Conservation (phyloP, 2,797 vertebrate species). For the Muscicapa comitata region DNA sequence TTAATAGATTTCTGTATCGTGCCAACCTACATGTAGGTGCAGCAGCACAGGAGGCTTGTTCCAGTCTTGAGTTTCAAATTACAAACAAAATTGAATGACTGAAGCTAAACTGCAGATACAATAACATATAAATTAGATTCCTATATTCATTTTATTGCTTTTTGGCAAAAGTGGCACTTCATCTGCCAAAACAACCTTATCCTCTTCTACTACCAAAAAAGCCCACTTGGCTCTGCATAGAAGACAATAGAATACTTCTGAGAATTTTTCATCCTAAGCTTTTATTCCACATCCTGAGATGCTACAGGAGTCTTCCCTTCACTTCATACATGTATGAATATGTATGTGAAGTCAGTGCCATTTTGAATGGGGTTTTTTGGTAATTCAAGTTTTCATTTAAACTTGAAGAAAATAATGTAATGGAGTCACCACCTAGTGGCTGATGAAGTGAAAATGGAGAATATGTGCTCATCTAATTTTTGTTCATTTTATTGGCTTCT, state of each 20-base stretch:
- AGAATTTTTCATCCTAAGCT: neutral
- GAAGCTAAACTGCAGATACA: neutral
- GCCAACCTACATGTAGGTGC: neutral
- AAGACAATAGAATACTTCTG: neutral
- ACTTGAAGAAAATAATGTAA: neutral
- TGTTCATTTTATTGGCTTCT: neutral
- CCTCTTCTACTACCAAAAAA: neutral
- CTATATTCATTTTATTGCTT: neutral
- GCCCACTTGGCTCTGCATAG: neutral
- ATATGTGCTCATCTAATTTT: rapidly evolving
- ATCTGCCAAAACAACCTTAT: neutral
- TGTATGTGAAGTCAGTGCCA: neutral
- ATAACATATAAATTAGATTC: neutral
- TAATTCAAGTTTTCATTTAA: neutral
- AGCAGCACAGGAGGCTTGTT: neutral
- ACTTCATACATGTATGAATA: rapidly evolving
- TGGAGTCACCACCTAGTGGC: conserved; percentile 21
- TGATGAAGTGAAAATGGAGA: neutral
- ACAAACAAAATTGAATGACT: neutral
- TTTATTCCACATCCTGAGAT: neutral
- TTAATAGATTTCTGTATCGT: neutral
- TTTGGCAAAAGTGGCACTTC: neutral
- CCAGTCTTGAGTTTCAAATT: neutral
- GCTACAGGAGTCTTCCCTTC: neutral
- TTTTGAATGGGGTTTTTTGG: rapidly evolving